These are phyloP conservation scores for Ricordea florida DNA, from an alignment of 92 coral and sea anemone species.

Conservation along the genomic window DNA sequence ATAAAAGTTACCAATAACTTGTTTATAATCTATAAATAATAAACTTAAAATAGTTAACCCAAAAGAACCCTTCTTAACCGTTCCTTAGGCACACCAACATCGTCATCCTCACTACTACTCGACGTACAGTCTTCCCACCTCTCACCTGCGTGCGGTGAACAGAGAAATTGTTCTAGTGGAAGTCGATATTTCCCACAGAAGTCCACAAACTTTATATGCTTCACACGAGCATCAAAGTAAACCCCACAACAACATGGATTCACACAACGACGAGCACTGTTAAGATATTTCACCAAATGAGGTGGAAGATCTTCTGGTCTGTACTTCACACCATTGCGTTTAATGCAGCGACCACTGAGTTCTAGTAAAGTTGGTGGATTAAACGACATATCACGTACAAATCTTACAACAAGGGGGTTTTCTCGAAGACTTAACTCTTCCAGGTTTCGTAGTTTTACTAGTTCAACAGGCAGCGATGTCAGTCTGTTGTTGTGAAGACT, in stretches of 20 bases:
- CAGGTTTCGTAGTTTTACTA: constrained; percentile 85
- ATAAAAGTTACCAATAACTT: too few relatives aligned
- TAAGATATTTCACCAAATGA: constrained; percentile 73
- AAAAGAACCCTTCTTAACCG: constrained; percentile 75
- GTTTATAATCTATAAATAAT: too few relatives aligned
- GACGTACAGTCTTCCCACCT: constrained; percentile 79
- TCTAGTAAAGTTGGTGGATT: constrained; percentile 87
- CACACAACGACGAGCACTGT: constrained; percentile 94
- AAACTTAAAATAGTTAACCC: constrained; percentile 28
- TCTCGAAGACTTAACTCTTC: constrained; percentile 87
- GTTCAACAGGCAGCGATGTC: constrained; percentile 85
- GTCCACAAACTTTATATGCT: constrained; percentile 95
- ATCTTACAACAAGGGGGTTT: constrained; percentile 94
- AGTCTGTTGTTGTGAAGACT: constrained; percentile 91
- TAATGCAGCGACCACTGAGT: constrained; percentile 83
- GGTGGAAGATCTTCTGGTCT: constrained; percentile 70
- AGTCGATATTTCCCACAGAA: constrained; percentile 97
- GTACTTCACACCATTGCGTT: constrained; percentile 74
- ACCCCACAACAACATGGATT: constrained; percentile 93
- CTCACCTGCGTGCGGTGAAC: constrained; percentile 94
- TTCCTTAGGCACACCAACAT: constrained; percentile 59
- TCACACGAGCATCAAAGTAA: constrained; percentile 88
- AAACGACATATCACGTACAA: constrained; percentile 79
- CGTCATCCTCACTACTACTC: constrained; percentile 85
- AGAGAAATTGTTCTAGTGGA: constrained; percentile 95